phyloP scores from a whole-genome alignment of 2,113 vertebrate genomes.

The Caloenas nicobarica region DNA sequence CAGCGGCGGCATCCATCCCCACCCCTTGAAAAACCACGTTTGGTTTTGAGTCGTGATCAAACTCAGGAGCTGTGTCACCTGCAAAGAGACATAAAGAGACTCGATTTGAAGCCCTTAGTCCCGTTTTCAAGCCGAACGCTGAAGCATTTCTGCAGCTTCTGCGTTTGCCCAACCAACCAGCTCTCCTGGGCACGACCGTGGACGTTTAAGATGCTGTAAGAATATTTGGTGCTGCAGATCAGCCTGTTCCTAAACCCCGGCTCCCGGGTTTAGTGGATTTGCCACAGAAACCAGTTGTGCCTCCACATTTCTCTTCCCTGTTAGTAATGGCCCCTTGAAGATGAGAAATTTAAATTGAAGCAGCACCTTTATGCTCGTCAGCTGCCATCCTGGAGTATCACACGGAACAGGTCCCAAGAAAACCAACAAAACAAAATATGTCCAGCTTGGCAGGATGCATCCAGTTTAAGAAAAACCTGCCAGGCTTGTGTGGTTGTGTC shows the following conservation, averaged over 20 bases:
- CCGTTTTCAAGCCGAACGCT: rapidly evolving
- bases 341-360: not conserved
- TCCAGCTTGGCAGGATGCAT: not conserved
- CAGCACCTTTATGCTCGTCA: not conserved
- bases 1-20: no score
- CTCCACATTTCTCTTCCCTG: not conserved
- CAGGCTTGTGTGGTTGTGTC: not conserved
- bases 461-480: not conserved
- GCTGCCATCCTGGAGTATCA: not conserved
- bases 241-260: not conserved
- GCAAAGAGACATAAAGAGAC: not conserved
- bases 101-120: not conserved
- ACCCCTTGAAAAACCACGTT: not conserved
- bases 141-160: not conserved
- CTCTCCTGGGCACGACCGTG: rapidly evolving
- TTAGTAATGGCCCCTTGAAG: not conserved
- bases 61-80: not conserved
- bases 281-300: not conserved
- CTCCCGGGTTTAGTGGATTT: not conserved
- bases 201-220: not conserved
- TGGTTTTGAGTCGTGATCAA: not conserved
- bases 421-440: no score
- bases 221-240: not conserved
- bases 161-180: not conserved
- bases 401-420: no score